Evolutionary conservation across 2,888 invertebrate genomes (phyloP).

Genomic region (Emmelina monodactyla): DNA sequence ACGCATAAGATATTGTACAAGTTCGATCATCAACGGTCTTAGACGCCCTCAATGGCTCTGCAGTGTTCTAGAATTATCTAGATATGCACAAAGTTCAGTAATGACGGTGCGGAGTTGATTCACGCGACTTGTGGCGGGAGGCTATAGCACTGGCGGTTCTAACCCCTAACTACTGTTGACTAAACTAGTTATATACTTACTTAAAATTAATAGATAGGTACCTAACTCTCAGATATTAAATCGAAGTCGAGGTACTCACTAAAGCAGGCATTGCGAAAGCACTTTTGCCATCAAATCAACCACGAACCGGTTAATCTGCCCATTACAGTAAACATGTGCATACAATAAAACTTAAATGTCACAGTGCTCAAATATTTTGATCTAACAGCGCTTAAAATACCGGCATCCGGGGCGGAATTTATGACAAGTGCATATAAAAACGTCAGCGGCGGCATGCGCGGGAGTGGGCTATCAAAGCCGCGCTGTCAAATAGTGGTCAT

Average conservation of each 20-base stretch:
- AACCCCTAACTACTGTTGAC: no score
- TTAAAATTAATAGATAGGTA: no score
- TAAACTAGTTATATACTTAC: no score
- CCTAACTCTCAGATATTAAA: no score
- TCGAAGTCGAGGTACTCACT: no score
- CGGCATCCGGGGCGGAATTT: conserved; percentile 46
- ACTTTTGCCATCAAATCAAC: no score
- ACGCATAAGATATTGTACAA: conserved; percentile 45
- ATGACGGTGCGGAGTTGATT: neutral
- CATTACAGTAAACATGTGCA: no score
- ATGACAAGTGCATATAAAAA: conserved; percentile 42
- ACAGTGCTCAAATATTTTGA: conserved; percentile 39
- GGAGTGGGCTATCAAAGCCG: conserved; percentile 39
- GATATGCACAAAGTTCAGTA: conserved; percentile 11
- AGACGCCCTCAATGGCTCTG: conserved; percentile 33
- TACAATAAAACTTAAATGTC: conserved; percentile 38
- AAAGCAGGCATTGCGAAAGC: no score
- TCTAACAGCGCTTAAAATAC: conserved; percentile 34
- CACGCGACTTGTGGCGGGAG: neutral
- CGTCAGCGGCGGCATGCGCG: conserved; percentile 39
- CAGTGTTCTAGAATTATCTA: conserved; percentile 19
- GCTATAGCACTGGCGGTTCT: no score
- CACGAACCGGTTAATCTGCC: no score
- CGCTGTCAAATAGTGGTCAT: conserved; percentile 53
- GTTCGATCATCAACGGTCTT: conserved; percentile 52